These are phyloP conservation scores for Oceanodroma tethys DNA, from an alignment of 2,113 vertebrate species.

Conservation along the genomic window DNA sequence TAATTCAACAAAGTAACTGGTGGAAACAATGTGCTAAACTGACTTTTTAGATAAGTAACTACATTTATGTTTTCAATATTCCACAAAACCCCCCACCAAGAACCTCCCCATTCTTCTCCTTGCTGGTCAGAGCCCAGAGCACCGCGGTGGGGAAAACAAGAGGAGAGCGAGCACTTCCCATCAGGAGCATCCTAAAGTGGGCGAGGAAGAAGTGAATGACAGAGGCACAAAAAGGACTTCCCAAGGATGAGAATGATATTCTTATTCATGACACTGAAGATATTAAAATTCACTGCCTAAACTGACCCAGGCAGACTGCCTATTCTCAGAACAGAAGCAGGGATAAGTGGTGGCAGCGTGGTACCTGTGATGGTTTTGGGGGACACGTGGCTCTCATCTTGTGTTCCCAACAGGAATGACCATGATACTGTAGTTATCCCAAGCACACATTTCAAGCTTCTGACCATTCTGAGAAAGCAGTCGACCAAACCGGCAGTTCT, in stretches of 20 bases:
- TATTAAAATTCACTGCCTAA: background rate
- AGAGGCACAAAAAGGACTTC: background rate
- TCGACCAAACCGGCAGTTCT: background rate
- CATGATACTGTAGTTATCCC: background rate
- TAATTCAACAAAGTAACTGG: background rate
- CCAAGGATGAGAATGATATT: background rate
- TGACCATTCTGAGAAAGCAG: background rate
- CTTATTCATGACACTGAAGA: background rate
- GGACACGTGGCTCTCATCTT: accelerated
- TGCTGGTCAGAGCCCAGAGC: background rate
- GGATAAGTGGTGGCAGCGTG: background rate
- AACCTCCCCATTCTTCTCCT: background rate
- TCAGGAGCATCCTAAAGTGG: background rate
- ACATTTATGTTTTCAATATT: background rate
- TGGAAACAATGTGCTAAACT: background rate
- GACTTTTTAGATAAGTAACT: background rate
- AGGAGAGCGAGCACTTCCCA: background rate
- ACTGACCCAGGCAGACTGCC: background rate
- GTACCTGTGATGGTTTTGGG: background rate
- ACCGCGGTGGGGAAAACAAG: accelerated
- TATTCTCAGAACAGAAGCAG: background rate
- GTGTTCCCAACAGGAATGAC: background rate
- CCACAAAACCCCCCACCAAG: background rate
- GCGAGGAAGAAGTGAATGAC: background rate
- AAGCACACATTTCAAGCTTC: background rate